Conservation (phyloP, 2,113 vertebrate genomes). For the Megalops atlanticus region DNA sequence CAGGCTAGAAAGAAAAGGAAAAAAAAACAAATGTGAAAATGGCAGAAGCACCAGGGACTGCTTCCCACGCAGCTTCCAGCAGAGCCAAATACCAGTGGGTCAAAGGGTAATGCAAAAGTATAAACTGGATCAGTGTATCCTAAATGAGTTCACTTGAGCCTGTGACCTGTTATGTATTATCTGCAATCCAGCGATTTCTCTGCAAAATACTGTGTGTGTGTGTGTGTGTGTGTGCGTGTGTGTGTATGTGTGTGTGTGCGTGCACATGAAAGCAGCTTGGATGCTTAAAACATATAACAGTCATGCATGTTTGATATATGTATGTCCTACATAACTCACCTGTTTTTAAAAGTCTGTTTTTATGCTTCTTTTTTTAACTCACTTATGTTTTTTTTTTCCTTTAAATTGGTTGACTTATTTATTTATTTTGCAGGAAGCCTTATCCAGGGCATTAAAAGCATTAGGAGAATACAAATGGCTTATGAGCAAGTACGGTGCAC, state of each 20-base stretch:
- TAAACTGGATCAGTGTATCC: slow-evolving; percentile 29
- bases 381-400: not conserved
- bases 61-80: slow-evolving; percentile 35
- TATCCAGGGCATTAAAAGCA: not conserved
- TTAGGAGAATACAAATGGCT: not conserved
- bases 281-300: not conserved
- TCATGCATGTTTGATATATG: not conserved
- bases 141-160: slow-evolving; percentile 41
- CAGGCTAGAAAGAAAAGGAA: slow-evolving; percentile 14
- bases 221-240: slow-evolving; percentile 6
- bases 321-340: not conserved
- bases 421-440: not conserved
- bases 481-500: not conserved
- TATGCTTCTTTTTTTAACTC: too few relatives aligned
- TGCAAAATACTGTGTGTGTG: not conserved
- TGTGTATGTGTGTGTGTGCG: not conserved
- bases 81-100: slow-evolving; percentile 46
- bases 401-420: not conserved
- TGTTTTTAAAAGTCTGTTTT: not conserved
- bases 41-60: slow-evolving; percentile 16
- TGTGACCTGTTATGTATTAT: slow-evolving; percentile 34
- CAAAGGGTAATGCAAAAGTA: slow-evolving; percentile 47
- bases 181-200: slow-evolving; percentile 30
- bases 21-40: slow-evolving; percentile 16
- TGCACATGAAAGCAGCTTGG: not conserved